Percentiles rank a stretch among this genome's conserved stretches.
Conservation (phyloP, 1,140 invertebrate genomes). For the Parapsyche elsis region DNA sequence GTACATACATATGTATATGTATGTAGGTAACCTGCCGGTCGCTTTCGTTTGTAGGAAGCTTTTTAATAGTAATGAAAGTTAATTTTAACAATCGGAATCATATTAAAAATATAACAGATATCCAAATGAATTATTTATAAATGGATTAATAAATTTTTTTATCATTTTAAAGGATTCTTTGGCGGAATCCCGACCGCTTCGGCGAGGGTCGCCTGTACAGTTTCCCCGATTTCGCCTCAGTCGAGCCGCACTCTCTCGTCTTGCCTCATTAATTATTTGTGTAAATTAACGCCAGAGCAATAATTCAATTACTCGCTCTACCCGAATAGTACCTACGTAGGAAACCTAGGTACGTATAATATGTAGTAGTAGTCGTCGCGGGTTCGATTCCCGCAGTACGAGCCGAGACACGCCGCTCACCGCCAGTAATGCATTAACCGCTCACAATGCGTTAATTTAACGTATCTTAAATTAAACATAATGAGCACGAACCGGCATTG, state of each 20-base stretch:
- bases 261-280: conserved; percentile 51
- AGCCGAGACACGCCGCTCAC: not conserved
- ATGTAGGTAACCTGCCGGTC: too few species aligned
- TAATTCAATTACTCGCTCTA: conserved; percentile 49
- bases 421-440: conserved; percentile 40
- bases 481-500: conserved; percentile 28
- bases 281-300: conserved; percentile 49
- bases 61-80: too few species aligned
- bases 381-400: not conserved
- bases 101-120: too few species aligned
- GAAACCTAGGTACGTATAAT: too few species aligned
- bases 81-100: too few species aligned
- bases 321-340: conserved; percentile 3
- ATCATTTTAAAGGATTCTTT: too few species aligned
- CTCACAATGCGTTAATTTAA: conserved; percentile 43
- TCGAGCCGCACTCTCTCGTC: conserved; percentile 6
- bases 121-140: too few species aligned
- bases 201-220: not conserved
- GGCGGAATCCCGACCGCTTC: too few species aligned
- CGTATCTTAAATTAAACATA: conserved; percentile 43
- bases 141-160: too few species aligned
- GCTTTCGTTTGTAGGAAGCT: too few species aligned
- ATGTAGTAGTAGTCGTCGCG: too few species aligned
- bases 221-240: conserved; percentile 22
- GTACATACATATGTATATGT: conserved; percentile 13